Base-by-base conservation (phyloP, 2,888 invertebrate genomes). In the Carpatolechia fugitivella region DNA sequence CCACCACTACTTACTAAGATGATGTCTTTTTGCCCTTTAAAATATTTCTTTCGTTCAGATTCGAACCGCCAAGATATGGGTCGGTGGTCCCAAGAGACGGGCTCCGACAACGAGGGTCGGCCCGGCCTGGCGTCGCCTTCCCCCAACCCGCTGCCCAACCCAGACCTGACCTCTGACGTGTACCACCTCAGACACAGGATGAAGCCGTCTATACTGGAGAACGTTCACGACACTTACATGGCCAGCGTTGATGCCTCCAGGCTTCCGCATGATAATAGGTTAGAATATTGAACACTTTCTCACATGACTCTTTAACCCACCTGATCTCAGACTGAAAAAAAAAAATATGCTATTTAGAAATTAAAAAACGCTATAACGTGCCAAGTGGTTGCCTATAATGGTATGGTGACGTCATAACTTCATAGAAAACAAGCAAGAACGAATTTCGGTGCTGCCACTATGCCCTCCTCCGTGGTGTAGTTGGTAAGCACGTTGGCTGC, bases 41-140 rank as follows among this genome's bases (percentile, higher is more conserved):
- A 6, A 20, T 0, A 3, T 46, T 7, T 36, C 14, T 11, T 29
- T 14, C 1, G 10, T 3, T 3, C 60, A 85, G 84, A 83, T 55
- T 51, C 75, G 11, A 80, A 71, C 57, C 80, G 80, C 0, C 69
- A 76, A 24, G 83, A 84, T 35, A 72, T 76, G n/a, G n/a, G n/a
- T 64, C 92, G 95, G 33, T 95, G 96, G 96, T 95, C 95, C 0
- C 95, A 94, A 56, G 95, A 95, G 62, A 95, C 95, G 0, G 94
- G 93, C 6, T 95, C 95, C 0, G 96, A 95, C 72, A 94, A 93
- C 69, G 95, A 95, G 68, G 92, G 92, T 31, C 14, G 60, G 57
- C 60, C 68, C 0, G 74, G 72, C 0, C 58, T 68, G 54, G 79
- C 90, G 63, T 77, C 91, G 51, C 75, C 83, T 54, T 79, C 92